phyloP scores from a whole-genome alignment of 2,888 invertebrate species.

The Pheosia gnoma region DNA sequence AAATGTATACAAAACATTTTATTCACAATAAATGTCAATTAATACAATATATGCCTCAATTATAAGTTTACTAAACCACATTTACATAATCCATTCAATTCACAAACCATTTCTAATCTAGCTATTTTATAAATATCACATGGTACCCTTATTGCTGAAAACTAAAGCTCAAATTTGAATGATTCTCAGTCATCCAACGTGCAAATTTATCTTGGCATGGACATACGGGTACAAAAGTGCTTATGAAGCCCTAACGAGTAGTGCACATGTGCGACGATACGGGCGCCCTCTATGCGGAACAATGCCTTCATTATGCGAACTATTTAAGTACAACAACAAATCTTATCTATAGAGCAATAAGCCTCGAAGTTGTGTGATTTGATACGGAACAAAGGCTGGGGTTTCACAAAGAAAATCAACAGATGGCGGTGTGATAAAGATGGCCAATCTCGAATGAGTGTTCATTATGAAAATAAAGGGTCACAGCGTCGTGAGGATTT shows the following conservation, averaged over 20 bases:
- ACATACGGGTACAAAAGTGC: conserved; percentile 58
- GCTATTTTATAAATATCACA: conserved; percentile 15
- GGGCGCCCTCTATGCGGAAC: conserved; percentile 62
- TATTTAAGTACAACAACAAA: conserved; percentile 48
- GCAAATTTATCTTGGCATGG: conserved; percentile 38
- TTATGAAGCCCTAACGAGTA: conserved; percentile 57
- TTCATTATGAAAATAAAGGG: conserved; percentile 68
- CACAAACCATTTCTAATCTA: conserved; percentile 18
- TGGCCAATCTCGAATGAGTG: conserved; percentile 53
- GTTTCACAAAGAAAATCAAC: conserved; percentile 73
- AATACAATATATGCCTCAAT: conserved; percentile 49
- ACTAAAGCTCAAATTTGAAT: conserved; percentile 34
- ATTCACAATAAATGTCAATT: conserved; percentile 47
- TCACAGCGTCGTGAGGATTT: conserved; percentile 32
- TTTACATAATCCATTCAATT: conserved; percentile 51
- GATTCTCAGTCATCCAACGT: conserved; percentile 19
- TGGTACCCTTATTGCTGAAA: conserved; percentile 21
- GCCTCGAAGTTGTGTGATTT: conserved; percentile 46
- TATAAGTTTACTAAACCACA: conserved; percentile 48
- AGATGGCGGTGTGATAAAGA: conserved; percentile 70
- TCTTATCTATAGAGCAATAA: conserved; percentile 52
- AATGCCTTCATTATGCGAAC: conserved; percentile 60
- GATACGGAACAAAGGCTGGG: conserved; percentile 46
- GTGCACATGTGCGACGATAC: conserved; percentile 63
- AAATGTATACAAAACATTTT: conserved; percentile 30